phyloP scores from a whole-genome alignment of 1,140 invertebrate genomes.

The Araneus ventricosus region DNA sequence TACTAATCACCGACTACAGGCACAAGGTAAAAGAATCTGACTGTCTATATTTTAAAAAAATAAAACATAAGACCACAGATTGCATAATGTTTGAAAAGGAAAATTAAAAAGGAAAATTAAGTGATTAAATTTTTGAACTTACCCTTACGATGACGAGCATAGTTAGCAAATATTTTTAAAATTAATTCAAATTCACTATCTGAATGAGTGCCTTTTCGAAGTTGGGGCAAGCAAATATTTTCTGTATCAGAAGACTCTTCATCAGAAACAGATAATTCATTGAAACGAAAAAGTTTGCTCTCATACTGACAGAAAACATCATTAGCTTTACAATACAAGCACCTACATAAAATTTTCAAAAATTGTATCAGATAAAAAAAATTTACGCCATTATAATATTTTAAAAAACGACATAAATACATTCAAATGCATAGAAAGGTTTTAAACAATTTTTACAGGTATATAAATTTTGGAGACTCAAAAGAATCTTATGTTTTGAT shows the following conservation, averaged over 20 bases:
- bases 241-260: constrained; percentile 35
- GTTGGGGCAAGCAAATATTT: constrained; percentile 8
- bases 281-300: constrained; percentile 79
- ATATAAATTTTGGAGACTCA: too few relatives aligned
- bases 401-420: too few relatives aligned
- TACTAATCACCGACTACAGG: too few relatives aligned
- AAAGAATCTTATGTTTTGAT: too few relatives aligned
- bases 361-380: neutral
- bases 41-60: too few relatives aligned
- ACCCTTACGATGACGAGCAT: neutral
- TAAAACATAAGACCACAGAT: too few relatives aligned
- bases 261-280: constrained; percentile 1
- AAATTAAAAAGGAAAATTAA: too few relatives aligned
- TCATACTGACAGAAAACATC: constrained; percentile 80
- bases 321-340: constrained; percentile 79
- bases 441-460: too few relatives aligned
- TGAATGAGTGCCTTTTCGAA: constrained; percentile 82
- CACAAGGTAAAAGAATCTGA: too few relatives aligned
- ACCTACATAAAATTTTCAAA: constrained; percentile 77
- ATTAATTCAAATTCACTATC: constrained; percentile 83
- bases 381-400: too few relatives aligned
- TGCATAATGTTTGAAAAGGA: too few relatives aligned
- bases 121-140: neutral
- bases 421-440: neutral
- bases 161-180: neutral